Evolutionary conservation across 2,888 invertebrate species (phyloP).

Genomic region (Heliconius hortense): DNA sequence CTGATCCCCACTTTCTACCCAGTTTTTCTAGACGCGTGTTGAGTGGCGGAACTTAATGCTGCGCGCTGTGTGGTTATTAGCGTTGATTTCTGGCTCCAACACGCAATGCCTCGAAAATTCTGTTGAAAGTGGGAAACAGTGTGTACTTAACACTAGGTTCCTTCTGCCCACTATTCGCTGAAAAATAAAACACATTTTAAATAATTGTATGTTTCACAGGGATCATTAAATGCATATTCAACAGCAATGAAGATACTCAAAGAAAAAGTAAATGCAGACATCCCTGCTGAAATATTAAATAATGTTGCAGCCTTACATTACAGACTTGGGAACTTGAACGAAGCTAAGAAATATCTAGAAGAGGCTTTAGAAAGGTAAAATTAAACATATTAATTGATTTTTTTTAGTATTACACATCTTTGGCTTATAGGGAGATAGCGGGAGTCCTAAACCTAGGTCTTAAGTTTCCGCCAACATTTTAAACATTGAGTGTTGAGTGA

Average conservation of each 20-base stretch:
- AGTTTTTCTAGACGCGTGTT: background rate
- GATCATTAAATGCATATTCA: constrained; percentile 94
- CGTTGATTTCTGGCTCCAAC: too few relatives aligned
- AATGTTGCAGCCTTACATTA: constrained; percentile 98
- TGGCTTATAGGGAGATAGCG: too few relatives aligned
- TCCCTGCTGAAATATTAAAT: constrained; percentile 98
- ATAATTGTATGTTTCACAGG: constrained; percentile 65
- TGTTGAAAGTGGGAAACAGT: too few relatives aligned
- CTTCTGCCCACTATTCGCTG: too few relatives aligned
- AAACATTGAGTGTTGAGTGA: background rate
- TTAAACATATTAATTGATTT: constrained; percentile 51
- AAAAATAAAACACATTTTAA: background rate
- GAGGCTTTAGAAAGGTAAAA: constrained; percentile 87
- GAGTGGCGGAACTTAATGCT: background rate
- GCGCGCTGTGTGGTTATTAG: too few relatives aligned
- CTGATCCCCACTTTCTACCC: background rate
- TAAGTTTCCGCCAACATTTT: too few relatives aligned
- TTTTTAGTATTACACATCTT: background rate
- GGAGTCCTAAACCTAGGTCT: background rate
- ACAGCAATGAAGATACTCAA: constrained; percentile 96
- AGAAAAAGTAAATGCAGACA: constrained; percentile 95
- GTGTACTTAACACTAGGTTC: too few relatives aligned
- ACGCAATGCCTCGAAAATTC: too few relatives aligned
- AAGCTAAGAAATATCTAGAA: constrained; percentile 92
- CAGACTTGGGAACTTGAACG: constrained; percentile 91